Conservation (phyloP, 2,113 vertebrate species). For the Phoenicopterus ruber region DNA sequence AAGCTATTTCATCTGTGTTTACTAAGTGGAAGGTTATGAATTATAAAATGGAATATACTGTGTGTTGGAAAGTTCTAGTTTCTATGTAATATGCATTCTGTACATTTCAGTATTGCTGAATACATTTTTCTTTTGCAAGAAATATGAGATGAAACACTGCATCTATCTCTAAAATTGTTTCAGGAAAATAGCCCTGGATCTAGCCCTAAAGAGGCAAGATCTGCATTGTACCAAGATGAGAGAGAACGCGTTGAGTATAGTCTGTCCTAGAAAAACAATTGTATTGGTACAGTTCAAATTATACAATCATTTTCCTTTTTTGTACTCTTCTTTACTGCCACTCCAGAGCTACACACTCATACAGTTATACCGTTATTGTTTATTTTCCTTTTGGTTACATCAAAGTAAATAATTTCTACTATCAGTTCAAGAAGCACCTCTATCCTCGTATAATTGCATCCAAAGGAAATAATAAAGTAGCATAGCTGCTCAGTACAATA, state of each 20-base stretch:
- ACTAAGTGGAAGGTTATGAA: background rate
- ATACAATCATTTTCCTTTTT: background rate
- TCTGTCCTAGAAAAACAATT: background rate
- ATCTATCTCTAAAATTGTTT: background rate
- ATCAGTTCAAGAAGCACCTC: background rate
- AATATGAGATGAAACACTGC: background rate
- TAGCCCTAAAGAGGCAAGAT: background rate
- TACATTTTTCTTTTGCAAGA: background rate
- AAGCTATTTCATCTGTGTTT: background rate
- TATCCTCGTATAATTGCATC: background rate
- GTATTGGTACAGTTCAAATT: background rate
- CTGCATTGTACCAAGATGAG: background rate
- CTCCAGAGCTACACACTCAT: background rate
- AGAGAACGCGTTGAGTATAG: background rate
- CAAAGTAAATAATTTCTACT: background rate
- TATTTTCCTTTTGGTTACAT: background rate
- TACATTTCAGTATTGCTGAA: background rate
- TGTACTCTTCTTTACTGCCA: background rate
- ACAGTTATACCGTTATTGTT: background rate
- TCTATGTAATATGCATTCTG: background rate
- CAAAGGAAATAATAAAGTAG: background rate
- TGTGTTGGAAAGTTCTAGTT: background rate
- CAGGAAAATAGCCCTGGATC: background rate
- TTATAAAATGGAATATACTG: background rate
- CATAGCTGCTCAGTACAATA: background rate